Evolutionary conservation across 2,888 invertebrate species (phyloP).

Genomic region (Torymus aiolomorphi): DNA sequence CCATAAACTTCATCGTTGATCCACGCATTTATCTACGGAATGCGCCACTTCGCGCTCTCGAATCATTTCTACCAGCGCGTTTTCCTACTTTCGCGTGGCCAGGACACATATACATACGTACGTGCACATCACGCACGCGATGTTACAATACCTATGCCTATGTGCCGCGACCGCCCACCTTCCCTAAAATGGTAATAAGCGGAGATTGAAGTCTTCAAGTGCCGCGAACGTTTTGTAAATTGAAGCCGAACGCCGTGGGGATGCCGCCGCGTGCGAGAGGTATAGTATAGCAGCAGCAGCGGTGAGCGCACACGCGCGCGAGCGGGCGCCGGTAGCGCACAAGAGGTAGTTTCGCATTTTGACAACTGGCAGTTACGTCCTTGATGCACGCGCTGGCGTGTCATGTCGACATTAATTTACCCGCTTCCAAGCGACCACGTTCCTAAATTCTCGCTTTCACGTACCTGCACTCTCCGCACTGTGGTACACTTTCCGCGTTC

Average conservation of each 20-base stretch:
- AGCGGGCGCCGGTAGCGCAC: too few species aligned
- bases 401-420: conserved; percentile 65
- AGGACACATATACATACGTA: too few species aligned
- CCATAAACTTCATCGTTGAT: conserved; percentile 41
- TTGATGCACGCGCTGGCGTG: conserved; percentile 68
- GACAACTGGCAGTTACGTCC: conserved; percentile 69
- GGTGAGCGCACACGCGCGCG: too few species aligned
- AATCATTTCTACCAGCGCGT: conserved; percentile 25
- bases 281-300: too few species aligned
- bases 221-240: conserved; percentile 54
- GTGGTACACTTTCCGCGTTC: background rate
- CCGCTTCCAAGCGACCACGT: conserved; percentile 7
- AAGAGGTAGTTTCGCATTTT: conserved; percentile 66
- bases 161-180: background rate
- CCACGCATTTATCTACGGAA: conserved; percentile 52
- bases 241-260: conserved; percentile 43
- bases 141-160: background rate
- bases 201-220: conserved; percentile 45
- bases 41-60: conserved; percentile 43
- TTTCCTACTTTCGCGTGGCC: too few species aligned
- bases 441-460: background rate
- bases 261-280: background rate
- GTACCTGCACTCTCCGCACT: background rate
- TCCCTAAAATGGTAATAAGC: conserved; percentile 50
- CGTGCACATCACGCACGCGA: background rate